Conservation (phyloP, 2,797 vertebrate species). For the Anas bahamensis region DNA sequence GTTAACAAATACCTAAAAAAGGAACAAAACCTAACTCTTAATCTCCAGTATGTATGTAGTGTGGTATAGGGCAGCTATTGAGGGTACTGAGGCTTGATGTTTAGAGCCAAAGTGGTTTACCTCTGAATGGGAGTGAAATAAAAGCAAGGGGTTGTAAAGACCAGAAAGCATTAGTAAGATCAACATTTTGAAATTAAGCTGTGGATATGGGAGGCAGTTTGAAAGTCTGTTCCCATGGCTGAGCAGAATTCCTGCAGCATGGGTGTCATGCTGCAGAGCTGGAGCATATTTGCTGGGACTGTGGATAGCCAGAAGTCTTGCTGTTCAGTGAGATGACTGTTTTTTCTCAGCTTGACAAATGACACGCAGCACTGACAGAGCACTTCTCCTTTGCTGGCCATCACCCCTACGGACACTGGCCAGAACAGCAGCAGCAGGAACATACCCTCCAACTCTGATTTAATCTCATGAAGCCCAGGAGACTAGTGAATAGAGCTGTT, state of each 20-base stretch:
- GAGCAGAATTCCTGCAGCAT: slow-evolving; percentile 45
- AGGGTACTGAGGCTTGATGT: background rate
- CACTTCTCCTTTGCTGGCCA: slow-evolving; percentile 56
- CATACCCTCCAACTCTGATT: slow-evolving; percentile 54
- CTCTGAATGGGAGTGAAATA: background rate
- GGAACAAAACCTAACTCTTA: background rate
- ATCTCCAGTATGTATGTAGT: background rate
- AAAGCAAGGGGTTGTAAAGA: background rate
- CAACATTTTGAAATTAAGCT: slow-evolving; percentile 12
- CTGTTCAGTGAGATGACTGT: slow-evolving; percentile 26
- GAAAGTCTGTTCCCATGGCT: slow-evolving; percentile 55
- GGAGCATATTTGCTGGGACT: background rate
- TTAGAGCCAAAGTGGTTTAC: background rate
- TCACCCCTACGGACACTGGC: slow-evolving; percentile 66
- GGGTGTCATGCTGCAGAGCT: slow-evolving; percentile 44
- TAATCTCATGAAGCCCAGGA: slow-evolving; percentile 66
- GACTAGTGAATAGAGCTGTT: slow-evolving; percentile 65
- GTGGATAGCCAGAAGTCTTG: slow-evolving; percentile 37
- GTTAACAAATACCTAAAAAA: background rate
- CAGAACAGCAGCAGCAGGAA: slow-evolving; percentile 71
- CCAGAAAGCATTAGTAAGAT: slow-evolving; percentile 5
- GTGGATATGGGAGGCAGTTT: slow-evolving; percentile 33
- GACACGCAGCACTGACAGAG: slow-evolving; percentile 50
- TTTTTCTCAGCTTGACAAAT: slow-evolving; percentile 65
- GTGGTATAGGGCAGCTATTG: background rate